Base-by-base conservation (phyloP, 30 jellyfish, hydroid and myxozoan genomes). In the Catostylus mosaicus region DNA sequence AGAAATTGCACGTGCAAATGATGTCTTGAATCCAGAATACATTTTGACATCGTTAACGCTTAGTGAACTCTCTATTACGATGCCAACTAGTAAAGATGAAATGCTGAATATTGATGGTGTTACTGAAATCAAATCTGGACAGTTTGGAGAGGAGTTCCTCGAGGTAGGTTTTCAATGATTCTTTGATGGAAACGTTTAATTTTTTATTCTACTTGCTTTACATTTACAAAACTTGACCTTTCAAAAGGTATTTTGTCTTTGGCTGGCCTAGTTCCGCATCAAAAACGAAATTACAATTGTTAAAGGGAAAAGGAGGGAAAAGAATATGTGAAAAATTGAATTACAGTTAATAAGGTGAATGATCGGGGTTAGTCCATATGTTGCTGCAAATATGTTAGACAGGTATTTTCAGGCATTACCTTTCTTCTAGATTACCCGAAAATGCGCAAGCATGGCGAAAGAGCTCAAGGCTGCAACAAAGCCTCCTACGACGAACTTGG, bases 41-140 rank as follows among this genome's bases (percentile, higher is more conserved):
- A 48, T 82, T 16, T 37, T 82, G 65, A 68, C 85, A 43, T 82
- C 92, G 23, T 50, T 69, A 60, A 86, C 96, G 1, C 56, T 88
- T 16, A 80, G 31, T 29, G 73, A 69, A 43, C 45, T 95, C 27
- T 73, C 97, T 1, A 52, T 31, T 7, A 67, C 60, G 64, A 67
- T 89, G 88, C 99, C 99, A n/a, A 69, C 88, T 18, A 56, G 72
- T 46, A 70, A 52, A 12, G 89, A 62, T 9, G 99, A 95, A 32
- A 84, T 95, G 97, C 56, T 83, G 80, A 68, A 84, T 24, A 56
- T 84, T 36, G 95, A 90, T 50, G 99, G 99, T 5, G 91, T 95
- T 1, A 95, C 97, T 5, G 90, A 51, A 32, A 30, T 30, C 27
- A 87, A 94, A 88, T 84, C 26, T 61, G 68, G 82, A n/a, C 89